phyloP scores from a whole-genome alignment of 2,888 invertebrate genomes.

The Chesias legatella region DNA sequence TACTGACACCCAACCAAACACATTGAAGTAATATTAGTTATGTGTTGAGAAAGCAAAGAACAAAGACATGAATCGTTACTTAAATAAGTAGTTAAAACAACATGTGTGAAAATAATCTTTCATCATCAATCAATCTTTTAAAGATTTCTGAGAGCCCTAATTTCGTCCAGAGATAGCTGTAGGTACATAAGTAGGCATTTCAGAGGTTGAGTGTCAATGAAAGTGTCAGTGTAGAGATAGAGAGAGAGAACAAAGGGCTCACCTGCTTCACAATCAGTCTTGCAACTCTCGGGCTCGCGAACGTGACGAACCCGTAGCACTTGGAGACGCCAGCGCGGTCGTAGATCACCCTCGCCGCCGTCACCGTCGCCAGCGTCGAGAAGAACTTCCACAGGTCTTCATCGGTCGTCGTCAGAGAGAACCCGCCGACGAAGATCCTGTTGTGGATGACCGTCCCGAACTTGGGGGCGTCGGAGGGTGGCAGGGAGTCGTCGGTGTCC shows the following conservation, averaged over 20 bases:
- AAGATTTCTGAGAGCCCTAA: too few species aligned
- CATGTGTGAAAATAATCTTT: too few species aligned
- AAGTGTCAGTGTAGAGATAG: background rate
- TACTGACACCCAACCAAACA: too few species aligned
- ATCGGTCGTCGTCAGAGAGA: constrained; percentile 95
- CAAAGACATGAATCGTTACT: too few species aligned
- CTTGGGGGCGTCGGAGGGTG: constrained; percentile 77
- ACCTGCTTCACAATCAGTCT: constrained; percentile 77
- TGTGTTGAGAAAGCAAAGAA: too few species aligned
- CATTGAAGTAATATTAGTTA: too few species aligned
- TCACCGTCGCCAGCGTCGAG: constrained; percentile 93
- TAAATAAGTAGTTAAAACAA: too few species aligned
- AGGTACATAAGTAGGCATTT: too few species aligned
- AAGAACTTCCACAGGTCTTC: constrained; percentile 95
- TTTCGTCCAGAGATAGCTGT: too few species aligned
- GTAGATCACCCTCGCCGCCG: constrained; percentile 95
- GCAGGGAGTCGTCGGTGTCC: constrained; percentile 67
- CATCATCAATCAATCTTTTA: too few species aligned
- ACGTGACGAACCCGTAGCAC: constrained; percentile 92
- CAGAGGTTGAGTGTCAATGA: too few species aligned
- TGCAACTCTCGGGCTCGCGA: constrained; percentile 74
- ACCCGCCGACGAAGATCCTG: constrained; percentile 97
- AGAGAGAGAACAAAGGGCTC: constrained; percentile 30
- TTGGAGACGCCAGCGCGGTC: constrained; percentile 97
- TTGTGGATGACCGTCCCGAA: constrained; percentile 95